Base-by-base conservation (phyloP, 35 echinoderm and acorn worm species). In the Ptychodera flava region DNA sequence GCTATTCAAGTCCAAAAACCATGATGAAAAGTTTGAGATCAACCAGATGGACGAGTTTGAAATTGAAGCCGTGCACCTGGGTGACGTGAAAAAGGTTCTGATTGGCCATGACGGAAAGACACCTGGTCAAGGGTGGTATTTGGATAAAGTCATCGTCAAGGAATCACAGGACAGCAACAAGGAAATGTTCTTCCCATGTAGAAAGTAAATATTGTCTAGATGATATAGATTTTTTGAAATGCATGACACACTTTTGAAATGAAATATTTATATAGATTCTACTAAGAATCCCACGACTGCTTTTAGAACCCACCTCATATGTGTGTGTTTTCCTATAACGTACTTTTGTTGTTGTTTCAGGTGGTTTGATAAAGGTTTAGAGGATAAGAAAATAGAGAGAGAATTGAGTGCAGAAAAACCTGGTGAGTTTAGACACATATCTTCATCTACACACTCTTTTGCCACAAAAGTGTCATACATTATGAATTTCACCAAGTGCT, bases 361-460 rank as follows among this genome's bases (percentile, higher is more conserved):
- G 75, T 97, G 95, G 95, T 81, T 97, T 33, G 95, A 97, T 90
- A 77, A 85, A 22, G 92, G 90, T 16, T 38, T 93, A 84, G 95
- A 82, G 35, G 95, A 97, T 36, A 85, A 86, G 78, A 89, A 91
- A 35, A 97, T 92, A 88, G 92, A 93, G 78, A 89, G 92, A 88
- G 92, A 93, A 80, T 31, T 97, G 1, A 32, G 80, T 0, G 78
- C 87, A 33, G 86, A 84, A 0, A 97, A 97, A 91, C 87, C 87
- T 12, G 22, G 45, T 64, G 22, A 64, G 45, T 64, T n/a, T n/a
- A n/a, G n/a, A n/a, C n/a, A n/a, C n/a, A n/a, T n/a, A n/a, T n/a
- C n/a, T n/a, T n/a, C n/a, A n/a, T n/a, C n/a, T n/a, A n/a, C n/a
- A n/a, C n/a, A n/a, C n/a, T n/a, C n/a, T n/a, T n/a, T n/a, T n/a